Evolutionary conservation across 2,113 vertebrate species (phyloP), one percentile per base, ranked within the genome.

Genomic region (Corythornis vintsioides): DNA sequence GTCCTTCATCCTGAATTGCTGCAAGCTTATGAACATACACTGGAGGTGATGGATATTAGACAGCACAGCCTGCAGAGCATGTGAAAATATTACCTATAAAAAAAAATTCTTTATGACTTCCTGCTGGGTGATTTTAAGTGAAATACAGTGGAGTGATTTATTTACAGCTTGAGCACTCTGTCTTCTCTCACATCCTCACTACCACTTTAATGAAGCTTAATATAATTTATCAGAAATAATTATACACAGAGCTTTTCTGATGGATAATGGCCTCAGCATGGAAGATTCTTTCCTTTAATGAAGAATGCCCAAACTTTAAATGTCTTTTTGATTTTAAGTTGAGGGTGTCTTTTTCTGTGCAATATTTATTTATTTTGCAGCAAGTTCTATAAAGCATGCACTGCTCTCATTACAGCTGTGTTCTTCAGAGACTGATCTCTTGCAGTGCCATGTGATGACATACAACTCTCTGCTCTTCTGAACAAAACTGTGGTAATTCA

Each of bases 191-290:
- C 26, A 29, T 91, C 19, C 45, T 20, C 57, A 47, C 69, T 89
- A 75, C 17, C 77, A 94, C 94, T 95, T 93, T 97, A 97, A 96
- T 95, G 96, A 97, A 96, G 76, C 94, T 95, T 96, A 94, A 85
- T 94, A 88, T 86, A 1, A 52, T 98, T 97, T 97, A 94, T 97
- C 95, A 98, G 94, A 97, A 96, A 94, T 97, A 97, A 97, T 97
- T 97, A 94, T 84, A 92, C 92, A 95, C 95, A 96, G 94, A 96
- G 91, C 86, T 95, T 96, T 97, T 97, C 93, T 96, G 95, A 94
- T 96, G 82, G 94, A 82, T 97, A 96, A 97, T 97, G 78, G 94
- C 90, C 83, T 97, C 91, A 89, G 56, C 43, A 33, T 96, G 76
- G 82, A 96, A 94, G 56, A 71, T 95, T 97, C 88, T 96, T 94